Evolutionary conservation across 2,113 vertebrate genomes (phyloP).

Genomic region (Psittacula cyanocephala): DNA sequence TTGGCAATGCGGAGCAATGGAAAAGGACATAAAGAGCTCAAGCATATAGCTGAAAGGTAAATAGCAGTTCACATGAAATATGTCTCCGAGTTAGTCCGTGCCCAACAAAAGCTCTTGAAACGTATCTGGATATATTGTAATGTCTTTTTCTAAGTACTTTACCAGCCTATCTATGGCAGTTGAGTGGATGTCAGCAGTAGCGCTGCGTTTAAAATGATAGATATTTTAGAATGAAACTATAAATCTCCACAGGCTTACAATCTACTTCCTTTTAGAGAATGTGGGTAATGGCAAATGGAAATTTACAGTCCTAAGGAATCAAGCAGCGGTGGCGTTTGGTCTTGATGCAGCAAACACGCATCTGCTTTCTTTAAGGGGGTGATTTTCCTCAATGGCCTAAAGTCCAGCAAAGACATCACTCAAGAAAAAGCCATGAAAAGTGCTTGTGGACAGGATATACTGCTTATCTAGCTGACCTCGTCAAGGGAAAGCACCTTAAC

Average conservation of each 20-base stretch:
- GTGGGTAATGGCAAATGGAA: constrained; percentile 20
- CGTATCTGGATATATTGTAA: constrained; percentile 50
- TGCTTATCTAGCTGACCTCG: neutral
- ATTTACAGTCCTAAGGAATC: neutral
- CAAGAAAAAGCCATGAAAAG: neutral
- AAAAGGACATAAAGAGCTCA: constrained; percentile 29
- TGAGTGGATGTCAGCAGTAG: constrained; percentile 8
- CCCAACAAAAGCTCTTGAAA: constrained; percentile 34
- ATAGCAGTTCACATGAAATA: constrained; percentile 47
- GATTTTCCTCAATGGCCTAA: neutral
- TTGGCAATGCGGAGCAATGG: constrained; percentile 26
- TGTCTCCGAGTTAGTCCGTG: neutral
- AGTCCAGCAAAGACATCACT: neutral
- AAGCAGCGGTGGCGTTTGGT: neutral
- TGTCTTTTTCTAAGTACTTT: constrained; percentile 54
- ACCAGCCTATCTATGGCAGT: constrained; percentile 42
- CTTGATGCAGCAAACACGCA: neutral
- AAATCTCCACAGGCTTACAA: constrained; percentile 47
- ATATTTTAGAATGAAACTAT: constrained; percentile 48
- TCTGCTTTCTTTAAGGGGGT: neutral
- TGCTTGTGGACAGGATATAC: neutral
- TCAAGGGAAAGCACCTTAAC: neutral
- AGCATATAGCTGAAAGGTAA: constrained; percentile 45
- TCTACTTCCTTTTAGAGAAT: neutral
- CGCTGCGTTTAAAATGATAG: constrained; percentile 40